Conservation (phyloP, 2,797 vertebrate species). For the Synaphobranchus kaupii region DNA sequence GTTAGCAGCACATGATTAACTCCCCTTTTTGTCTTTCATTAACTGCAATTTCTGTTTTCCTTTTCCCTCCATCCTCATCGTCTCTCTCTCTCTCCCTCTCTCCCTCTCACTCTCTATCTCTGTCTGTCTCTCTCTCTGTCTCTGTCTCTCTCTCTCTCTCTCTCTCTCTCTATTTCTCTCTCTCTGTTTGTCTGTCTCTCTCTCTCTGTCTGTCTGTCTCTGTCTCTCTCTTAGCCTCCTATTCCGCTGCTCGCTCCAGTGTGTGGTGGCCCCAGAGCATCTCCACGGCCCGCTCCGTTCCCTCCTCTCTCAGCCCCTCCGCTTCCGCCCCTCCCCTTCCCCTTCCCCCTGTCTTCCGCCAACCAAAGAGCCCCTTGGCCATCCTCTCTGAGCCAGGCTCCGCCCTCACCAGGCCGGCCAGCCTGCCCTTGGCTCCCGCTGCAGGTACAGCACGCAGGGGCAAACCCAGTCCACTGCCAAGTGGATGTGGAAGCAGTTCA, state of each 20-base stretch:
- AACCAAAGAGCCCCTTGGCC: constrained; percentile 45
- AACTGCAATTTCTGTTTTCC: neutral
- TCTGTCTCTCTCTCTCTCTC: constrained; percentile 12
- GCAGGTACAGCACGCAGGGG: constrained; percentile 60
- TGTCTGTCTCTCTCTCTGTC: constrained; percentile 34
- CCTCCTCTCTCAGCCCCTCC: constrained; percentile 40
- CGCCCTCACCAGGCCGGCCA: constrained; percentile 65
- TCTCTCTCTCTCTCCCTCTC: neutral
- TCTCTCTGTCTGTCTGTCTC: constrained; percentile 19
- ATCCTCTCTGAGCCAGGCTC: constrained; percentile 50
- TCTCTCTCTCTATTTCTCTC: neutral
- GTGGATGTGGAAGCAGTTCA: neutral
- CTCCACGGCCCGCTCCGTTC: constrained; percentile 33
- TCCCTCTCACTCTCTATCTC: too few relatives aligned
- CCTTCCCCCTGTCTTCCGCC: constrained; percentile 33
- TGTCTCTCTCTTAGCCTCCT: constrained; percentile 38
- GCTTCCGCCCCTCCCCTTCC: constrained; percentile 24
- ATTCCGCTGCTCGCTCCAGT: constrained; percentile 50
- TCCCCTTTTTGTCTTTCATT: neutral
- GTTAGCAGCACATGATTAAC: constrained; percentile 6
- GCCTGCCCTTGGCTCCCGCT: constrained; percentile 69
- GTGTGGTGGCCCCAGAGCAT: constrained; percentile 48
- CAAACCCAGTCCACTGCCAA: neutral
- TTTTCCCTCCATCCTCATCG: neutral
- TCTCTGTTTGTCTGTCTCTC: constrained; percentile 31